Conservation (phyloP, 2,888 invertebrate species). For the Rhagonycha fulva region DNA sequence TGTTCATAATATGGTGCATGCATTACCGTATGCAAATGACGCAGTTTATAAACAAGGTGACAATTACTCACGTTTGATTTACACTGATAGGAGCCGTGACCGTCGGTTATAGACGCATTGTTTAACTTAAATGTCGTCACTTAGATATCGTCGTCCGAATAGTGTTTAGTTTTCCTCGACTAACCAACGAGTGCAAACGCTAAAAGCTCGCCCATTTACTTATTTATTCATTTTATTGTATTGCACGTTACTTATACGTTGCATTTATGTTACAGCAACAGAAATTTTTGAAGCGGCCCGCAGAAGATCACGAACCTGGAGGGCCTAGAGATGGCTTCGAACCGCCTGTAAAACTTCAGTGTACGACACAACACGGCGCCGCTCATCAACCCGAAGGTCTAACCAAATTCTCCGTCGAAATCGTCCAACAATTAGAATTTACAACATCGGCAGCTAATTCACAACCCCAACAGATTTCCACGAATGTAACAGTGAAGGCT, state of each 20-base stretch:
- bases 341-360: conserved; percentile 76
- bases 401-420: conserved; percentile 88
- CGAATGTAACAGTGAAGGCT: conserved; percentile 89
- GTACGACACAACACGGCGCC: conserved; percentile 59
- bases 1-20: conserved; percentile 23
- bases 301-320: conserved; percentile 66
- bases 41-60: conserved; percentile 40
- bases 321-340: conserved; percentile 58
- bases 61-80: conserved; percentile 37
- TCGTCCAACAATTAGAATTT: conserved; percentile 89
- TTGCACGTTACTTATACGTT: conserved; percentile 6
- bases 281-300: conserved; percentile 78
- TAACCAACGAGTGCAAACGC: conserved; percentile 7
- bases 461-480: conserved; percentile 87
- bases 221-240: background rate
- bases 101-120: conserved; percentile 30
- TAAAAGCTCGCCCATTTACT: background rate
- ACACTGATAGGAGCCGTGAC: conserved; percentile 30
- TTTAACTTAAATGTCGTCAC: conserved; percentile 29
- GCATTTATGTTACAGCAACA: conserved; percentile 68
- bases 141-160: conserved; percentile 24
- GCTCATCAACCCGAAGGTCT: conserved; percentile 58
- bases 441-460: conserved; percentile 86
- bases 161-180: conserved; percentile 21
- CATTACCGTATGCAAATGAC: conserved; percentile 39